Evolutionary conservation across 2,797 vertebrate genomes (phyloP), one percentile per base, ranked within the genome.

Genomic region (Eidolon dupreanum): DNA sequence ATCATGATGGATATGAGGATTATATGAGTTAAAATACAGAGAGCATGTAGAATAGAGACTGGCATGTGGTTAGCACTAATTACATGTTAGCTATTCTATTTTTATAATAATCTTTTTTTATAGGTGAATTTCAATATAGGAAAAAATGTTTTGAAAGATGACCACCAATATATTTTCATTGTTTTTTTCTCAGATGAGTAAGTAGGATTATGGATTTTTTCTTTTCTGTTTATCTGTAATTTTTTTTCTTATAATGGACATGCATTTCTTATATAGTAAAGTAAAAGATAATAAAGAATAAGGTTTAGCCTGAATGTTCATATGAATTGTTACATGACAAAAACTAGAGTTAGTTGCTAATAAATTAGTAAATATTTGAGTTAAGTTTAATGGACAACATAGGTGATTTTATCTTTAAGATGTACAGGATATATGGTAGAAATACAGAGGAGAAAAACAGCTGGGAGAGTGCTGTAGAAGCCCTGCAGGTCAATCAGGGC

Each of bases 251-350:
- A 4, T 59, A 61, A 24, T 43, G 63, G 70, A 46, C 20, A 22
- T 87, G 28, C 31, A 84, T 96, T 83, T 63, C 16, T 93, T 81
- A 68, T 83, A 59, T 74, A 66, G 53, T 74, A 59, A 93, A 90
- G 36, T 92, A 81, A 88, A 90, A 57, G 26, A 88, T 77, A 70
- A 82, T 79, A 74, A 94, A 87, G 38, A 93, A 26, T 83, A 90
- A 63, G 17, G 75, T 78, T 95, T 83, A 90, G 51, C 49, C 28
- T 70, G 9, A 78, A 78, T 11, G 11, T 95, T 95, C 70, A 28
- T 94, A 61, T 43, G 55, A 41, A 31, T 73, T 31, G 68, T 90
- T 88, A 66, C 13, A 86, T n/a, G 63, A 66, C 6, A 93, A 73
- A 92, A 83, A 38, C 63, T 84, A 26, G 26, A 71, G 31, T 92